Conservation (phyloP, 2,888 invertebrate genomes). For the Agrilus biguttatus region DNA sequence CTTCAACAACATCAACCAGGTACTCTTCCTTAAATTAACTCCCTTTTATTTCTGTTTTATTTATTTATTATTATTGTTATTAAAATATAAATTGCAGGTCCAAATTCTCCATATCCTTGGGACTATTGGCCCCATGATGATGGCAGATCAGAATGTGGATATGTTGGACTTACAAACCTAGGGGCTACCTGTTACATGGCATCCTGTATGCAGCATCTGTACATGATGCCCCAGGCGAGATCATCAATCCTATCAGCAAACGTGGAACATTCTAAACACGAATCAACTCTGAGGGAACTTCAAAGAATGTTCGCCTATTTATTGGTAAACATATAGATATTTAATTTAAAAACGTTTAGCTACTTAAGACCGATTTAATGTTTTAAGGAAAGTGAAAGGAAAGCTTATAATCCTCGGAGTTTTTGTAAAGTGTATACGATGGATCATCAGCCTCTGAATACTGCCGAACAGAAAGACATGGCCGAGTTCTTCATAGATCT, state of each 20-base stretch:
- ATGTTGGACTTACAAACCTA: conserved; percentile 85
- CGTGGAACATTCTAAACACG: conserved; percentile 59
- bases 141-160: conserved; percentile 85
- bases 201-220: conserved; percentile 91
- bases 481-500: conserved; percentile 95
- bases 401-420: conserved; percentile 88
- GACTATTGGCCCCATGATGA: conserved; percentile 98
- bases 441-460: conserved; percentile 92
- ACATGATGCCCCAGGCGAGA: conserved; percentile 92
- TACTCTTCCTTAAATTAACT: conserved; percentile 17
- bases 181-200: conserved; percentile 98
- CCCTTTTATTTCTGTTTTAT: background rate
- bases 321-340: conserved; percentile 34
- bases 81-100: conserved; percentile 31
- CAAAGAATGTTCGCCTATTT: conserved; percentile 94
- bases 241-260: conserved; percentile 69
- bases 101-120: conserved; percentile 82
- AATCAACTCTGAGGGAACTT: conserved; percentile 68
- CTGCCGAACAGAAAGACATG: conserved; percentile 96
- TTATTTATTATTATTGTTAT: background rate
- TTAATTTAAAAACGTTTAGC: background rate
- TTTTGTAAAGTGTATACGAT: conserved; percentile 95
- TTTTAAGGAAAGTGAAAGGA: conserved; percentile 74
- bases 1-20: conserved; percentile 75
- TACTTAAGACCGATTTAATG: background rate